phyloP scores from a whole-genome alignment of 2,113 vertebrate species.

The Neolamprologus longior region DNA sequence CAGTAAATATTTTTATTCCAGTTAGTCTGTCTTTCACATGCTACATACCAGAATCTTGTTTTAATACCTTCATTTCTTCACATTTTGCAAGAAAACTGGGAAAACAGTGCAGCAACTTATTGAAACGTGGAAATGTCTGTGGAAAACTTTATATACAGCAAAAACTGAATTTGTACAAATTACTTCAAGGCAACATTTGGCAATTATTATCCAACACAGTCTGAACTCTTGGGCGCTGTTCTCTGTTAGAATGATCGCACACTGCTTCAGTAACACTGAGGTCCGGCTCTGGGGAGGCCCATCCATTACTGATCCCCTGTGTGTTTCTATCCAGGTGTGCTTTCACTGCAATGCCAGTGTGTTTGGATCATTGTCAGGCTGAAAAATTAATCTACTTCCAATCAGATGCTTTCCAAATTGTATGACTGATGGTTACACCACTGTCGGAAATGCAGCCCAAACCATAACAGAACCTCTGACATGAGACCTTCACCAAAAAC shows the following conservation, averaged over 20 bases:
- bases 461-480: neutral
- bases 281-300: neutral
- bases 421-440: neutral
- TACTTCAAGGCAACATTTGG: neutral
- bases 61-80: neutral
- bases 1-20: neutral
- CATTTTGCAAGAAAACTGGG: neutral
- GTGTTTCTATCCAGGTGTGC: neutral
- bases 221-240: neutral
- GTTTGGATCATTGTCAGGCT: neutral
- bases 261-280: neutral
- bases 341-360: neutral
- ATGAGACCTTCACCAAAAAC: neutral
- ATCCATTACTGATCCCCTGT: neutral
- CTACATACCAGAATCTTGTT: neutral
- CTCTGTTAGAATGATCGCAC: neutral
- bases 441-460: neutral
- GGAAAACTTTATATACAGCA: neutral
- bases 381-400: neutral
- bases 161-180: neutral
- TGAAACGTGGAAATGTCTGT: neutral
- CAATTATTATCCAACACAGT: neutral
- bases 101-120: neutral
- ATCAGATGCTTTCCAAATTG: neutral
- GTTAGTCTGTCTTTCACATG: neutral